Evolutionary conservation across 1,140 invertebrate genomes (phyloP), one percentile per base, ranked within the genome.

Genomic region (Mylabris phalerata): DNA sequence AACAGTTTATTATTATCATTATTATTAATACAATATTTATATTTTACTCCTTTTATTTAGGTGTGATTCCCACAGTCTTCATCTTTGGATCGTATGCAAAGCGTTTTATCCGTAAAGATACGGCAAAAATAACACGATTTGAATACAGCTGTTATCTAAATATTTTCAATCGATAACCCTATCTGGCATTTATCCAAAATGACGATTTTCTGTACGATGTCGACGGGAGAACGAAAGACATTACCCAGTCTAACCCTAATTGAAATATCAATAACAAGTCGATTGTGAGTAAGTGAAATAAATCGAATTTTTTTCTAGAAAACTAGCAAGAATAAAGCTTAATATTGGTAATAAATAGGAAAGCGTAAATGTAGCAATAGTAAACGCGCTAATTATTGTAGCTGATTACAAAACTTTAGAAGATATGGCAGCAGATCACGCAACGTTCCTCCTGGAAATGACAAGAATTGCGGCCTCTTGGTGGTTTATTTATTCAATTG

Each of bases 251-350:
- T 45, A 54, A 54, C 51, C 51, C 51, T 54, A 54, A 54, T 54
- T 54, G 51, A 54, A 54, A 54, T 54, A 54, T 54, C 51, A 54
- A 54, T 54, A 54, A 44, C 51, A 54, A 54, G 41, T 54, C 45
- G 51, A 46, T 54, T 44, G 41, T 1, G 13, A 13, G 13, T 42
- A 54, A 46, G 42, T 4, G 41, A 54, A 54, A 45, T 46, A 45
- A 54, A 54, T 54, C 44, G 45, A 54, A 32, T 1, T 32, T 1
- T 52, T 52, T 43, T 19, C 19, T 19, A 19, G 19, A 19, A 46
- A 45, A 45, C 24, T 46, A 54, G 44, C 27, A 54, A 54, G 51
- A 54, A 54, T 45, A 44, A 54, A 54, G 51, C 51, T 41, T 45
- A 39, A 45, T 54, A 54, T 24, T 45, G 45, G 51, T 42, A 54